Conservation (phyloP, 2,113 vertebrate species). For the Alexandromys fortis region DNA sequence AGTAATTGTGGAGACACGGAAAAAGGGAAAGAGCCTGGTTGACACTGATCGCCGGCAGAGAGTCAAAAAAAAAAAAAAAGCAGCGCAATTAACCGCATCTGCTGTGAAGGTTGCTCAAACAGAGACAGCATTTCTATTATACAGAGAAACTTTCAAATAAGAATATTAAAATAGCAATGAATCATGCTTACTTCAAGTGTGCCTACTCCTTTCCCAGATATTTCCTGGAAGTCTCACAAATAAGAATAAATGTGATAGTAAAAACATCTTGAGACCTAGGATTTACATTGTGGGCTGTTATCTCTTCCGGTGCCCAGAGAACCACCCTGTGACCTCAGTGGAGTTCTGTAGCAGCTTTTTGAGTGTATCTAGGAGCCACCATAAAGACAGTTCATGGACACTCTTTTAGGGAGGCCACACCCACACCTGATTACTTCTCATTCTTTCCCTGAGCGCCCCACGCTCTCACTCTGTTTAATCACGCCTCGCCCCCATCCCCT, state of each 20-base stretch:
- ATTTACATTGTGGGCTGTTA: background rate
- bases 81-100: background rate
- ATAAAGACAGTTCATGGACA: no score
- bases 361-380: background rate
- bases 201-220: background rate
- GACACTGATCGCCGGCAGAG: no score
- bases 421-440: background rate
- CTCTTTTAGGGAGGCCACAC: background rate
- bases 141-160: background rate
- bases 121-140: background rate
- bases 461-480: background rate
- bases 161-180: background rate
- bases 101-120: background rate
- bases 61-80: background rate
- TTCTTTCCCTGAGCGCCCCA: background rate
- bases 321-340: background rate
- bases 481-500: no score
- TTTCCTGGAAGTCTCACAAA: constrained; percentile 12
- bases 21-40: background rate
- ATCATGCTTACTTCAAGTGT: background rate
- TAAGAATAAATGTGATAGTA: background rate
- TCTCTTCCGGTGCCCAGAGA: background rate
- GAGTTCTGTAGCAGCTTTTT: background rate
- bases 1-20: no score
- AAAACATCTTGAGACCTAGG: background rate